Base-by-base conservation (phyloP, 2,888 invertebrate genomes). In the Vanessa cardui region DNA sequence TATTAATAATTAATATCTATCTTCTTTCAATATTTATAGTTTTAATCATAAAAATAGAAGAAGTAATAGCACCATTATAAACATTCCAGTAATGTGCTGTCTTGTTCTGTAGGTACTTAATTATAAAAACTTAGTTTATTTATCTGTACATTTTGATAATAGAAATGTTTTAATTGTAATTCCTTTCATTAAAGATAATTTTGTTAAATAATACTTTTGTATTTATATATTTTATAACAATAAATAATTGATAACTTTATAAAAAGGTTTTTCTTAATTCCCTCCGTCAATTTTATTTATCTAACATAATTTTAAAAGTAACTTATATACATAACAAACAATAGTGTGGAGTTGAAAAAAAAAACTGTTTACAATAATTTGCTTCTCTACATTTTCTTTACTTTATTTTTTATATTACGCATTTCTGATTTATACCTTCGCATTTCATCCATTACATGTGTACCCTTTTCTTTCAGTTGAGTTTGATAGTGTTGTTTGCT, bases 41-140 rank as follows among this genome's bases (percentile, higher is more conserved):
- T 75, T 70, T 72, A 69, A 80, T 81, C 82, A 79, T 80, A 81
- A 81, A 76, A 69, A 74, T 74, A 76, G 66, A 74, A 75, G 72
- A 74, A 74, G 72, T 69, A 74, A 72, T 77, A 77, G 74, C 77
- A 77, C 76, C 80, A 81, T 79, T 76, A 73, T 68, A 78, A 83
- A 89, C 90, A 90, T 91, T 92, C 91, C 91, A 89, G 87, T 82
- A 78, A 78, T 83, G 88, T 90, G 89, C 90, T 90, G 91, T 89
- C 88, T 77, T 85, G 85, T 85, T 87, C 82, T 86, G 87, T 91
- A 91, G 74, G 78, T 79, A 78, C 92, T 91, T 92, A 91, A 89
- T 81, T 59, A 52, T 50, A 50, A 56, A 54, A 18, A 60, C 33
- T 62, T 83, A 81, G 71, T 70, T 76, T 71, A 64, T 80, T 80